Base-by-base conservation (phyloP, 2,113 vertebrate genomes). In the Boleophthalmus pectinirostris region DNA sequence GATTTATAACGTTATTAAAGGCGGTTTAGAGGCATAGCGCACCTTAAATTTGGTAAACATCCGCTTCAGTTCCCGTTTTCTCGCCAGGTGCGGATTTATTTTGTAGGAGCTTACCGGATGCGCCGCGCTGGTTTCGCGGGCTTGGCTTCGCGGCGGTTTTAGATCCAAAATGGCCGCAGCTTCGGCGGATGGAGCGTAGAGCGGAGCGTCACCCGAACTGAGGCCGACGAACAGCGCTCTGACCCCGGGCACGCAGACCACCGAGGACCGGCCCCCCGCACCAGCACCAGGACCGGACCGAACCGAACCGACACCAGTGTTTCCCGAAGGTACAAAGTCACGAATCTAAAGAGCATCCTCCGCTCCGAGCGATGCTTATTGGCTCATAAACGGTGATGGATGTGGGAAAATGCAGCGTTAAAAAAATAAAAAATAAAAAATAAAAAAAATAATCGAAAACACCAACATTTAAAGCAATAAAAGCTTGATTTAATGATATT, bases 101-200 rank as follows among this genome's bases (percentile, higher is more conserved):
- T 61, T 61, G 25, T 18, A 61, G 25, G 58, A 33, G 24, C 58
- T 0, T 1, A 18, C 15, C 25, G 58, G 24, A 61, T 1, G 58
- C 14, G 25, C 4, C 25, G 58, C 58, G 5, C 15, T 20, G 25
- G 15, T 29, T 33, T 61, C 25, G 58, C 58, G 58, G 58, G 58
- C 58, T 61, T 61, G 15, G 6, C 57, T 13, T 14, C 21, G 20
- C 51, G n/a, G 51, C 5, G 24, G 3, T 5, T n/a, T 61, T 15
- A 20, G 58, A 61, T 61, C 25, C 29, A 88, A 91, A 78, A 91
- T 91, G 89, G 88, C 86, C 24, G 79, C 86, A 74, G 83, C 3
- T n/a, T n/a, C n/a, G n/a, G n/a, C 43, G 81, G 89, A 85, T 77
- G 83, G 67, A 74, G 65, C 80, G 0, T 85, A 72, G 79, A 13